phyloP scores from a whole-genome alignment of 2,888 invertebrate genomes.

The Caprella mutica region DNA sequence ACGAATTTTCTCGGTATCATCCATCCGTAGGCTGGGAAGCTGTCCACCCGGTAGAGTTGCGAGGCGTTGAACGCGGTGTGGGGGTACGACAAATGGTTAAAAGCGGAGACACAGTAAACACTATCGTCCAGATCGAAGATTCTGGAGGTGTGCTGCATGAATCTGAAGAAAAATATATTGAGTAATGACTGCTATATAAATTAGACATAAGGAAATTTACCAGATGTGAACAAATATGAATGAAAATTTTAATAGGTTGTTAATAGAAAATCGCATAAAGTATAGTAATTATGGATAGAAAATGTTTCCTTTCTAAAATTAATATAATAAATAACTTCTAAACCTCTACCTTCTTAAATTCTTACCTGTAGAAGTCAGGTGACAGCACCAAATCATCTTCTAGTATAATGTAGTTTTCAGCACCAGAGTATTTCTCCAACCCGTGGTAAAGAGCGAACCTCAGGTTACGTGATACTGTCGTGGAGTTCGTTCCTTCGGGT shows the following conservation, averaged over 20 bases:
- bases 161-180: conserved; percentile 11
- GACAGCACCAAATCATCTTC: conserved; percentile 23
- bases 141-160: conserved; percentile 25
- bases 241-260: no score
- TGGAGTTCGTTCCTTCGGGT: conserved; percentile 12
- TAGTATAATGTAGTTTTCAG: conserved; percentile 18
- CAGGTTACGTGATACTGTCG: conserved; percentile 15
- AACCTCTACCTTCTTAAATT: no score
- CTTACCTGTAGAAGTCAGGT: conserved; percentile 25
- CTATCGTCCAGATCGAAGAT: conserved; percentile 19
- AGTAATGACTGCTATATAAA: background rate
- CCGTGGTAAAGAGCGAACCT: conserved; percentile 17
- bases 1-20: conserved; percentile 27
- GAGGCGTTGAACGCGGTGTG: conserved; percentile 22
- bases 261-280: no score
- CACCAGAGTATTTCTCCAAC: conserved; percentile 10
- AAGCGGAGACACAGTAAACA: conserved; percentile 26
- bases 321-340: no score
- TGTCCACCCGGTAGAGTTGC: conserved; percentile 18
- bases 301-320: no score
- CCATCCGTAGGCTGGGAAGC: conserved; percentile 32
- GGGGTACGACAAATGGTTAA: conserved; percentile 26
- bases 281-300: no score
- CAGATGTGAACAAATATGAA: no score
- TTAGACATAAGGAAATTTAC: background rate